Conservation (phyloP, 2,797 vertebrate species). For the Octomys mimax region DNA sequence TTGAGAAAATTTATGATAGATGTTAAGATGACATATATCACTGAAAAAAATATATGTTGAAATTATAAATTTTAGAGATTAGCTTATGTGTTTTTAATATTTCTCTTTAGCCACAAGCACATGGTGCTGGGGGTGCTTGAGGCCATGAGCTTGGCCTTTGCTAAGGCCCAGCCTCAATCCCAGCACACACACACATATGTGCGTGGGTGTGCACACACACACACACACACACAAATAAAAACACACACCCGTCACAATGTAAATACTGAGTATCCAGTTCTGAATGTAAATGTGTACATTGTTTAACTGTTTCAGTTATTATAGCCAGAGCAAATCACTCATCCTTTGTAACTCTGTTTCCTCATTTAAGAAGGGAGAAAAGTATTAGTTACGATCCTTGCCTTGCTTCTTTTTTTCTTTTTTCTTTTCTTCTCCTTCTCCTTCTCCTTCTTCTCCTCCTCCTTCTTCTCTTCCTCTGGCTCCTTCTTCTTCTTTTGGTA, state of each 20-base stretch:
- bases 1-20: not conserved
- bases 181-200: not conserved
- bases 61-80: constrained; percentile 28
- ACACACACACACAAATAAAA: not conserved
- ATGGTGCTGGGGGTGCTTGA: not conserved
- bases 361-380: constrained; percentile 13
- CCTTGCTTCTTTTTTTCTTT: too few relatives aligned
- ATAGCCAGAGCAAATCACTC: not conserved
- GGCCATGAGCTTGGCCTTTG: too few relatives aligned
- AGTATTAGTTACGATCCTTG: not conserved
- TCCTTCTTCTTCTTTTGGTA: not conserved
- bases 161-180: not conserved
- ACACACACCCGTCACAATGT: not conserved
- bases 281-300: constrained; percentile 25
- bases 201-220: not conserved
- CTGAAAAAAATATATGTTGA: not conserved
- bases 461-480: too few relatives aligned
- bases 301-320: constrained; percentile 11
- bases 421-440: not conserved
- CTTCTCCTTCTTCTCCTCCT: too few relatives aligned
- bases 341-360: constrained; percentile 23
- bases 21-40: constrained; percentile 9
- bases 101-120: constrained; percentile 25
- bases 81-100: not conserved
- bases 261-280: constrained; percentile 46